Conservation (phyloP, 2,888 invertebrate species). For the Melikaiella ostensackeni region DNA sequence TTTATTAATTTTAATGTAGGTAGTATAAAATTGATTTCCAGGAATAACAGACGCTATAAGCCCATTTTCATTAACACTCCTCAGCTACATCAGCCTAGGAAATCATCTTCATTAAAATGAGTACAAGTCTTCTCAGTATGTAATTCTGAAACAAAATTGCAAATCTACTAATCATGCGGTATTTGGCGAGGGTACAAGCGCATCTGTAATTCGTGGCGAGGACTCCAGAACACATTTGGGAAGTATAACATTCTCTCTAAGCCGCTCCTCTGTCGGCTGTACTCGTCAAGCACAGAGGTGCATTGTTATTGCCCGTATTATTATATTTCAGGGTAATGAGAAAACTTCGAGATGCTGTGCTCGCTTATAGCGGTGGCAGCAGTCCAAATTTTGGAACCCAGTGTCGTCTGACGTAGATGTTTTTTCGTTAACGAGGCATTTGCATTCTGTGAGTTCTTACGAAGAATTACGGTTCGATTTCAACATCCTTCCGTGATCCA, state of each 20-base stretch:
- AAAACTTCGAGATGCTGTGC: constrained; percentile 55
- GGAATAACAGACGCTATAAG: too few species aligned
- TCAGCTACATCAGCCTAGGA: too few species aligned
- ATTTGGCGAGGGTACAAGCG: neutral
- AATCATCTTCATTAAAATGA: neutral
- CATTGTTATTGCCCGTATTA: constrained; percentile 56
- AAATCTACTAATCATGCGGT: neutral
- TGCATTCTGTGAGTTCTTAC: constrained; percentile 42
- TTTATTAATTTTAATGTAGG: too few species aligned
- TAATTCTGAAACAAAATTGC: neutral
- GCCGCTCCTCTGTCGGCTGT: neutral
- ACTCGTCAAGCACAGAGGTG: constrained; percentile 30
- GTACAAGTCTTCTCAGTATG: neutral
- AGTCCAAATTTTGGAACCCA: constrained; percentile 46
- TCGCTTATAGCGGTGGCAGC: constrained; percentile 43
- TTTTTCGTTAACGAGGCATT: constrained; percentile 47
- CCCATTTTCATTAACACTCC: too few species aligned
- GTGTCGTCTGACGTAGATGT: constrained; percentile 40
- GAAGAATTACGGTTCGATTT: constrained; percentile 31
- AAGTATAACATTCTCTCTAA: constrained; percentile 18
- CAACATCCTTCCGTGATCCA: constrained; percentile 6
- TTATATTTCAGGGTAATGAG: constrained; percentile 59
- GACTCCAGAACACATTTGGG: constrained; percentile 17
- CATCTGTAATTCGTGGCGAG: constrained; percentile 2
- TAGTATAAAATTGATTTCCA: too few species aligned